Conservation (phyloP, 2,113 vertebrate genomes). For the Thamnophis sirtalis region DNA sequence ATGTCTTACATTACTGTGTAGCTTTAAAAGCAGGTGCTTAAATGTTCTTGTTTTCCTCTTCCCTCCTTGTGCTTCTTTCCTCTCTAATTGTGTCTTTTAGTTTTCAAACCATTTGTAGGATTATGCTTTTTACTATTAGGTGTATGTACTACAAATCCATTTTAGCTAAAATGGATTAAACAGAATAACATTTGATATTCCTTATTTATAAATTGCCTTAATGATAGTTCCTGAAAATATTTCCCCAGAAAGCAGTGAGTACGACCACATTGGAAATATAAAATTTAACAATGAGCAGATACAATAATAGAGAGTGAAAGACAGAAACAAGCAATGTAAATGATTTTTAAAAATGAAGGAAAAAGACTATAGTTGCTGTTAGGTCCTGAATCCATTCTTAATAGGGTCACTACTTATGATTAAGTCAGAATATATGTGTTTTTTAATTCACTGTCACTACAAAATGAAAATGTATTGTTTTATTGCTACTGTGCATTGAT, state of each 20-base stretch:
- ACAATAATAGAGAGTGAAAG: background rate
- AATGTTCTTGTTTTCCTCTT: background rate
- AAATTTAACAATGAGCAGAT: background rate
- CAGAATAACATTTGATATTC: background rate
- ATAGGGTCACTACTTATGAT: slow-evolving; percentile 66
- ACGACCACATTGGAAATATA: background rate
- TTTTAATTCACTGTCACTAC: slow-evolving; percentile 78
- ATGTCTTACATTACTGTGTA: too few relatives aligned
- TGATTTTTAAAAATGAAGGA: slow-evolving; percentile 7
- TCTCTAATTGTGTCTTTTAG: background rate
- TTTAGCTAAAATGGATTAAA: background rate
- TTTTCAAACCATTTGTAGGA: rapidly evolving
- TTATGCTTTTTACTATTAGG: background rate
- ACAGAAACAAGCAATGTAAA: slow-evolving; percentile 5
- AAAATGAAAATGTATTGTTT: slow-evolving; percentile 82
- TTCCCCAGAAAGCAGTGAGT: background rate
- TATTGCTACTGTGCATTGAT: slow-evolving; percentile 80
- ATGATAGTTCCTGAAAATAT: background rate
- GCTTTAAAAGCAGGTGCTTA: background rate
- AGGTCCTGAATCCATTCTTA: slow-evolving; percentile 54
- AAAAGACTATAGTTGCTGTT: slow-evolving; percentile 40
- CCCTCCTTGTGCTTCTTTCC: background rate
- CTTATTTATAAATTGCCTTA: background rate
- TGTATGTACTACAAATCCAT: background rate
- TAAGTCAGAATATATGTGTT: slow-evolving; percentile 66